phyloP scores from a whole-genome alignment of 1,140 invertebrate species.

The Drosophila saltans region DNA sequence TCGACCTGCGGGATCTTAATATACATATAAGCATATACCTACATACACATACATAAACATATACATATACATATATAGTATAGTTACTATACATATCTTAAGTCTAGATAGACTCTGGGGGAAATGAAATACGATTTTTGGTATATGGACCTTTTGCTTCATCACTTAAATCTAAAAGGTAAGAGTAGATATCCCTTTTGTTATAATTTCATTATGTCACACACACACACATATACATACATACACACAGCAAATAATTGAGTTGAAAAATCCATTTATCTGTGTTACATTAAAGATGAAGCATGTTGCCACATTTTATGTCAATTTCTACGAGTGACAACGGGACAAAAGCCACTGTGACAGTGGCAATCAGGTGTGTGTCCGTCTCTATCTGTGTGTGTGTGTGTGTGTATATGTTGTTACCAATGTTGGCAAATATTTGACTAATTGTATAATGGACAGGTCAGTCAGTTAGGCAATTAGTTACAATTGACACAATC shows the following conservation, averaged over 20 bases:
- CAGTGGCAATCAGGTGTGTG: neutral
- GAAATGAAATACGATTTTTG: constrained; percentile 65
- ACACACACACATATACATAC: constrained; percentile 7
- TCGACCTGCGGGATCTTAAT: constrained; percentile 16
- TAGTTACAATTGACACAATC: constrained; percentile 55
- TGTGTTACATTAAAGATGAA: constrained; percentile 15
- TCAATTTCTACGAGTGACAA: neutral
- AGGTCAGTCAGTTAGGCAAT: constrained; percentile 47
- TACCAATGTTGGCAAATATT: constrained; percentile 28
- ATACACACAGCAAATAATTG: constrained; percentile 6
- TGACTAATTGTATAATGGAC: constrained; percentile 48
- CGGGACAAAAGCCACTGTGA: neutral
- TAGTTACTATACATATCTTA: constrained; percentile 3
- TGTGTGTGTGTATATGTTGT: neutral
- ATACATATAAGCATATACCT: constrained; percentile 13
- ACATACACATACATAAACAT: constrained; percentile 8
- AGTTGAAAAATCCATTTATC: constrained; percentile 21
- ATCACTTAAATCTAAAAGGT: constrained; percentile 2
- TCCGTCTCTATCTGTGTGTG: neutral
- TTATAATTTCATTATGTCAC: constrained; percentile 60
- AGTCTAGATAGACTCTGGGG: constrained; percentile 43
- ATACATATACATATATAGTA: neutral
- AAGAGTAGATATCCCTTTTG: constrained; percentile 8
- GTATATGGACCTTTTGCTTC: constrained; percentile 25
- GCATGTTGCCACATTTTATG: neutral